phyloP scores from a whole-genome alignment of 2,113 vertebrate species.

The Phocoena phocoena region DNA sequence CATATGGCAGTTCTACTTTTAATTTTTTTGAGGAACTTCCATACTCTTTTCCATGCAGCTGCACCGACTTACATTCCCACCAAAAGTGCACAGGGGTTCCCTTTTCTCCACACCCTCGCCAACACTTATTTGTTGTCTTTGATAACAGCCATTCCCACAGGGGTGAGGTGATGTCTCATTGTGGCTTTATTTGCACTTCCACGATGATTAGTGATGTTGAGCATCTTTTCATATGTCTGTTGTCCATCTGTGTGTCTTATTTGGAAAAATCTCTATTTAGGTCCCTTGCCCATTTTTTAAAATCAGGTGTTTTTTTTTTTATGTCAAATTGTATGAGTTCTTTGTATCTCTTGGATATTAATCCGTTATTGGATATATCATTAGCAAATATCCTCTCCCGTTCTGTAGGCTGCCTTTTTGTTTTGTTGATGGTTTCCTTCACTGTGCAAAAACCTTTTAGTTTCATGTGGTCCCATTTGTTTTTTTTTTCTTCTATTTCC shows the following conservation, averaged over 20 bases:
- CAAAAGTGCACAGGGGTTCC: not conserved
- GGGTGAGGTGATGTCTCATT: not conserved
- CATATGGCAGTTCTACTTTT: too few relatives aligned
- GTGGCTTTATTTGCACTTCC: not conserved
- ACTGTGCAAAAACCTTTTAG: not conserved
- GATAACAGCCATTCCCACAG: fast-evolving
- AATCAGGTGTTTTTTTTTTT: not conserved
- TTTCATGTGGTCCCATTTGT: too few relatives aligned
- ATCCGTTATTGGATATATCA: not conserved
- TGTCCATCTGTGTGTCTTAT: not conserved
- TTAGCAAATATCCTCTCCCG: not conserved
- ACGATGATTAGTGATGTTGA: not conserved
- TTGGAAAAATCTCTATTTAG: fast-evolving
- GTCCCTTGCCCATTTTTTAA: not conserved
- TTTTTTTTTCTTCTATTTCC: too few relatives aligned
- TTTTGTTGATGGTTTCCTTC: not conserved
- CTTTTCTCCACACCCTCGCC: not conserved
- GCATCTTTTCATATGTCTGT: not conserved
- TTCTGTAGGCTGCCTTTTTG: not conserved
- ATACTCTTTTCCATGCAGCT: too few relatives aligned
- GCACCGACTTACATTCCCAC: too few relatives aligned
- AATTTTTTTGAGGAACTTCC: too few relatives aligned
- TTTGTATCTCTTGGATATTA: not conserved
- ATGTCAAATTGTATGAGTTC: not conserved
- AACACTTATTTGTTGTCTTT: not conserved